Evolutionary conservation across 2,113 vertebrate species (phyloP).

Genomic region (Channa argus): DNA sequence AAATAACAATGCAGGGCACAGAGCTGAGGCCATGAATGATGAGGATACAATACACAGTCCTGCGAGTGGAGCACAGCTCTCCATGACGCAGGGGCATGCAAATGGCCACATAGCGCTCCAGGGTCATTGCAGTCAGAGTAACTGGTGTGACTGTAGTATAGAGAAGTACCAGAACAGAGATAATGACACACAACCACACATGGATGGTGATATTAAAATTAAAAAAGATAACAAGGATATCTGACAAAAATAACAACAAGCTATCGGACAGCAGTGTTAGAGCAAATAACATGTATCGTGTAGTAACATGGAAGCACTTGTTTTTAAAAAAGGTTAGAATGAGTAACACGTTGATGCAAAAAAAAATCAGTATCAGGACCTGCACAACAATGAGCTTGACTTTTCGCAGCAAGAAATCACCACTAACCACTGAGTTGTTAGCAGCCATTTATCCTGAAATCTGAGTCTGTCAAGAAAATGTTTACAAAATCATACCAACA

Average conservation of each 20-base stretch:
- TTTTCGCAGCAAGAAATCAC: rapidly evolving
- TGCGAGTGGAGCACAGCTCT: constrained; percentile 51
- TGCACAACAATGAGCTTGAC: constrained; percentile 27
- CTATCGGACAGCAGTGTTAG: constrained; percentile 62
- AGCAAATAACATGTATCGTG: constrained; percentile 73
- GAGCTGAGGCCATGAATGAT: constrained; percentile 56
- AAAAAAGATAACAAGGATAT: constrained; percentile 18
- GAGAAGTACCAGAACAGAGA: background rate
- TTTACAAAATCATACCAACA: no score
- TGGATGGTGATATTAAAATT: background rate
- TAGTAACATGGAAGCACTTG: constrained; percentile 38
- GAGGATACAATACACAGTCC: constrained; percentile 23
- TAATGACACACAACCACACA: constrained; percentile 35
- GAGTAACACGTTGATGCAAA: constrained; percentile 49
- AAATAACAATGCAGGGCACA: constrained; percentile 5
- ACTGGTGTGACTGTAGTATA: constrained; percentile 37
- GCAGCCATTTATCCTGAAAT: background rate
- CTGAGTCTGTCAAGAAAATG: no score
- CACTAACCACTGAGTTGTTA: background rate
- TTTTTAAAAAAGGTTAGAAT: constrained; percentile 60
- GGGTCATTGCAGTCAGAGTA: constrained; percentile 69
- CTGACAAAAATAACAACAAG: constrained; percentile 25
- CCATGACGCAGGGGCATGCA: constrained; percentile 66
- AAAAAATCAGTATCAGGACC: constrained; percentile 43
- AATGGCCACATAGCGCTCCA: constrained; percentile 74